These are phyloP conservation scores for Corella eumyota DNA, from an alignment of 23 tunicate species.

Conservation along the genomic window DNA sequence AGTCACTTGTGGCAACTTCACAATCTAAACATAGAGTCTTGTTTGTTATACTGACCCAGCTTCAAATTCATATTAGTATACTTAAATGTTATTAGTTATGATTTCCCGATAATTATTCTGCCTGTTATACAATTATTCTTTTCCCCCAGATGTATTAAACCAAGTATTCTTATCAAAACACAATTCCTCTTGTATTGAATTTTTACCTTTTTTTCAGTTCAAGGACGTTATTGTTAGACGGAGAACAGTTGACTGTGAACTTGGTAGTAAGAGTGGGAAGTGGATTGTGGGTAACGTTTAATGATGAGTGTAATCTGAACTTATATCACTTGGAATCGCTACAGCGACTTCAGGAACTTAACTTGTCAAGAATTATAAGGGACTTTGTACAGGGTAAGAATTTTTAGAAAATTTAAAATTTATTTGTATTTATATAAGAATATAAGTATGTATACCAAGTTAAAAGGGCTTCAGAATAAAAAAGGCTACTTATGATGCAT, in stretches of 20 bases:
- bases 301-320: conserved; percentile 43
- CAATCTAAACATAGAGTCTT: too few relatives aligned
- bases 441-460: too few relatives aligned
- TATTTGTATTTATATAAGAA: neutral
- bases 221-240: conserved; percentile 27
- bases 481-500: too few relatives aligned
- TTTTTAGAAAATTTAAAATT: neutral
- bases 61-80: too few relatives aligned
- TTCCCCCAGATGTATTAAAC: too few relatives aligned
- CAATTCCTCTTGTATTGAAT: neutral
- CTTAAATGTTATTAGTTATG: too few relatives aligned
- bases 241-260: conserved; percentile 40
- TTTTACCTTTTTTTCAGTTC: conserved; percentile 9
- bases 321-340: conserved; percentile 73
- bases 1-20: too few relatives aligned
- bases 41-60: too few relatives aligned
- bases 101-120: too few relatives aligned
- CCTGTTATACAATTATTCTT: too few relatives aligned
- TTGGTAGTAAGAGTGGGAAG: conserved; percentile 62
- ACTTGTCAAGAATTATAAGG: conserved; percentile 48
- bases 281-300: conserved; percentile 86
- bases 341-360: conserved; percentile 52
- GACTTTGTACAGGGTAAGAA: conserved; percentile 64
- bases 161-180: too few relatives aligned
- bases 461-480: too few relatives aligned